Base-by-base conservation (phyloP, 2,888 invertebrate species). In the Cataglyphis rosenhaueri region DNA sequence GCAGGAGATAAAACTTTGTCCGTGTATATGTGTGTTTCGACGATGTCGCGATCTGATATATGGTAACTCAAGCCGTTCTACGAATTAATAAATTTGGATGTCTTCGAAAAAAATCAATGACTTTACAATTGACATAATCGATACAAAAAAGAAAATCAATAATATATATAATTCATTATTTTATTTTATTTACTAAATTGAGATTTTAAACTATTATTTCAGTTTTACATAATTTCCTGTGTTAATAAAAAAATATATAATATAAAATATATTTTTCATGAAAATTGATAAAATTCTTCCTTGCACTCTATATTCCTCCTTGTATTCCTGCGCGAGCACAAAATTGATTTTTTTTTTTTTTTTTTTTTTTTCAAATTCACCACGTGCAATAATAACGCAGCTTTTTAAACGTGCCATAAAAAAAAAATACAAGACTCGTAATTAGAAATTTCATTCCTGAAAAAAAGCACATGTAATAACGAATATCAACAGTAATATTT, bases 391-490 rank as follows among this genome's bases (percentile, higher is more conserved):
- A 59, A 70, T 70, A 59, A 70, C 59, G 18, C 32, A 55, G 44
- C 71, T 71, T 59, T 79, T 35, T 71, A 79, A 71, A 79, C 25
- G 78, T 44, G 44, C 25, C 18, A 18, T 70, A 52, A 75, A 71
- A 78, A 68, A 71, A 79, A 55, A 18, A 6, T n/a, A 2, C 18
- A 6, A 32, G 21, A 70, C 21, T 70, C 74, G 81, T 74, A 74
- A 74, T 25, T 62, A 35, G 44, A 75, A 82, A 78, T 21, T 78
- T 44, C 57, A 78, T 57, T 57, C 21, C 12, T 15, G 64, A 3
- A 4, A 18, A 9, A 35, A 59, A 55, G 25, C 65, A 81, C 21
- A n/a, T 32, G 52, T 52, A 48, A 59, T 29, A 35, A 21, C 52
- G 59, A 48, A 61, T 44, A 59, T 38, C 41, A 61, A 59, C 21